These are phyloP conservation scores for Tortrix viridana DNA, from an alignment of 2,888 invertebrate genomes.

Conservation along the genomic window DNA sequence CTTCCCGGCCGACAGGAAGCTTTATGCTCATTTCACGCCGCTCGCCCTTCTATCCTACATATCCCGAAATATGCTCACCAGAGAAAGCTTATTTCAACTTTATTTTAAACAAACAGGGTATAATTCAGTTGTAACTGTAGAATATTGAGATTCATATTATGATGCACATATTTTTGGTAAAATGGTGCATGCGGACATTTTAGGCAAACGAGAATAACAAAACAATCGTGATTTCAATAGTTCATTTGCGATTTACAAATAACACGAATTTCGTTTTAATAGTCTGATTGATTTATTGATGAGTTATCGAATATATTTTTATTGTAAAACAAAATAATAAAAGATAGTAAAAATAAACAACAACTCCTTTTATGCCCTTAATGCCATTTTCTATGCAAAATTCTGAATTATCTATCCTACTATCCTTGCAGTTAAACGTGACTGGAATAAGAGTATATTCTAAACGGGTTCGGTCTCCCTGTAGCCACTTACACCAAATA, in stretches of 20 bases:
- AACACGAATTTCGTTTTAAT: not conserved
- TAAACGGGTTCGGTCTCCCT: slow-evolving; percentile 43
- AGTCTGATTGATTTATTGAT: not conserved
- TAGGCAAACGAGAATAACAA: not conserved
- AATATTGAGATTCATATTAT: slow-evolving; percentile 35
- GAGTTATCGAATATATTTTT: not conserved
- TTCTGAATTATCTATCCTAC: slow-evolving; percentile 30
- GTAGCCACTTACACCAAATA: slow-evolving; percentile 41
- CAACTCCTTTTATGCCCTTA: slow-evolving; percentile 4
- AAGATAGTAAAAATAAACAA: not conserved
- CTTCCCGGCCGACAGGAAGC: slow-evolving; percentile 58
- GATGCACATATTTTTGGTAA: not conserved
- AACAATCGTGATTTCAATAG: not conserved
- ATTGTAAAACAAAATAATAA: not conserved
- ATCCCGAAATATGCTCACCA: slow-evolving; percentile 66
- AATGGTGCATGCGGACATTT: slow-evolving; percentile 2
- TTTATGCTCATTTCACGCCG: slow-evolving; percentile 76
- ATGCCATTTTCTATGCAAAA: slow-evolving; percentile 29
- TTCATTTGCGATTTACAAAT: not conserved
- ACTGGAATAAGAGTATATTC: slow-evolving; percentile 37
- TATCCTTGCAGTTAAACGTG: slow-evolving; percentile 35
- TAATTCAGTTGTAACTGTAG: slow-evolving; percentile 39
- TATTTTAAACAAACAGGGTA: slow-evolving; percentile 52
- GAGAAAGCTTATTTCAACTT: slow-evolving; percentile 54
- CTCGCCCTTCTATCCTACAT: slow-evolving; percentile 75